phyloP scores from a whole-genome alignment of 1,140 invertebrate species.

The Platyscapa corneri region DNA sequence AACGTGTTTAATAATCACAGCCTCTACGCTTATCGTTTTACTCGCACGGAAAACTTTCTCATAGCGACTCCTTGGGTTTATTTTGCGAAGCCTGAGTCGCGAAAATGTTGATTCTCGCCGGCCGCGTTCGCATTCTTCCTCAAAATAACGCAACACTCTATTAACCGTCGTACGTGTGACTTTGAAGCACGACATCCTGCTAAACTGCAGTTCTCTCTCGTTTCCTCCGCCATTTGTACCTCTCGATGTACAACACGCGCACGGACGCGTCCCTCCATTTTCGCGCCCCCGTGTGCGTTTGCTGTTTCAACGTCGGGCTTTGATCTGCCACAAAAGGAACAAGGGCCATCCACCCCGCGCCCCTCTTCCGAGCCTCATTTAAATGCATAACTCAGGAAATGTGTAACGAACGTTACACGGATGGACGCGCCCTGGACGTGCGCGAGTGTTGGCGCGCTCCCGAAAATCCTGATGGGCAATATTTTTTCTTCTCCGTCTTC shows the following conservation, averaged over 20 bases:
- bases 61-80: neutral
- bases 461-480: conserved; percentile 35
- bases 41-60: neutral
- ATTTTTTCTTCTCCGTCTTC: conserved; percentile 44
- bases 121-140: neutral
- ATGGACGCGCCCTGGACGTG: conserved; percentile 48
- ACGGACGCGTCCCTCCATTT: neutral
- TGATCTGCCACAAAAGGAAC: conserved; percentile 46
- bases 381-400: conserved; percentile 73
- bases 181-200: neutral
- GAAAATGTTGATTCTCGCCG: too few species aligned
- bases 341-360: conserved; percentile 18
- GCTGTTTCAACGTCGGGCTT: conserved; percentile 60
- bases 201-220: neutral
- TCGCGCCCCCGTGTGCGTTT: neutral
- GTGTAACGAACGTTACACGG: conserved; percentile 71
- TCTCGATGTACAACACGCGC: neutral
- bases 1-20: neutral
- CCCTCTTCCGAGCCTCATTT: conserved; percentile 54
- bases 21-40: neutral
- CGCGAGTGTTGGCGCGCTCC: neutral
- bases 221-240: neutral
- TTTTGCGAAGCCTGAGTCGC: neutral
- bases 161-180: conserved; percentile 7
- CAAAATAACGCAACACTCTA: conserved; percentile 25